Evolutionary conservation across 2,113 vertebrate genomes (phyloP).

Genomic region (Tetrax tetrax): DNA sequence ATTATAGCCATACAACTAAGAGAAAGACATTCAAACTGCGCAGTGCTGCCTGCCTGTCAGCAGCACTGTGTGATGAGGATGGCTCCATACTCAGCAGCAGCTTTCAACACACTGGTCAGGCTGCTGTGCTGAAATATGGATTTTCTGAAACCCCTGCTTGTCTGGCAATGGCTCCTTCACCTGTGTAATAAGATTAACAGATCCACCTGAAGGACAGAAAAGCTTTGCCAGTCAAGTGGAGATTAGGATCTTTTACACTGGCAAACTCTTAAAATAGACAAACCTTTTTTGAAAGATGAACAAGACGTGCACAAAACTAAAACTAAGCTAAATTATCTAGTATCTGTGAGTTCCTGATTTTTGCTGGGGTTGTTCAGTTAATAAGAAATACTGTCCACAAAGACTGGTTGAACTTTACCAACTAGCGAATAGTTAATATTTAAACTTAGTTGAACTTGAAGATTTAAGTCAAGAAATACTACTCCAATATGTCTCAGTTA

Average conservation of each 20-base stretch:
- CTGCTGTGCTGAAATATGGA: neutral
- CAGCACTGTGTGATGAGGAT: accelerated
- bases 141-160: neutral
- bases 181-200: conserved; percentile 3
- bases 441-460: neutral
- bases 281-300: neutral
- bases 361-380: neutral
- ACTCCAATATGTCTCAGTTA: neutral
- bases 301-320: neutral
- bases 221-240: neutral
- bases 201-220: neutral
- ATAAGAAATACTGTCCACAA: neutral
- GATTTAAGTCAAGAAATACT: neutral
- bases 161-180: neutral
- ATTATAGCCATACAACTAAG: neutral
- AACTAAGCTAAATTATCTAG: neutral
- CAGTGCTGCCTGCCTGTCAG: neutral
- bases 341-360: neutral
- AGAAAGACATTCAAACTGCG: neutral
- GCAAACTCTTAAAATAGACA: neutral
- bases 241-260: neutral
- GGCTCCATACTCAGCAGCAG: neutral
- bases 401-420: neutral
- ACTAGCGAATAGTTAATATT: neutral
- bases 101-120: neutral